Evolutionary conservation across 2,888 invertebrate species (phyloP).

Genomic region (Isoperla grammatica): DNA sequence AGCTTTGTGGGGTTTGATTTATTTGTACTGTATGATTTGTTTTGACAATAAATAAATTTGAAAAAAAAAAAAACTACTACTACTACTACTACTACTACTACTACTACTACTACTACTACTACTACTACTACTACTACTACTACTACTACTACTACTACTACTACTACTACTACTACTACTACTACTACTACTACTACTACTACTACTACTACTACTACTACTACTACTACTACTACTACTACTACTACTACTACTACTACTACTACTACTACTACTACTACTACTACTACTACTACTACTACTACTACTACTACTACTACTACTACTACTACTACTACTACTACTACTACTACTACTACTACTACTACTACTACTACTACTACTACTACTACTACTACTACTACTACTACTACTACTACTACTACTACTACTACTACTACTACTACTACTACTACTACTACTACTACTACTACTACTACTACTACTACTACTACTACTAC

Average conservation of each 20-base stretch:
- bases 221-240: too few species aligned
- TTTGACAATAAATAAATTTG: too few species aligned
- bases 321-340: constrained; percentile 17
- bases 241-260: too few species aligned
- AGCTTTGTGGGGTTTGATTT: too few species aligned
- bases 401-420: constrained; percentile 17
- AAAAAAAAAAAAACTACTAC: too few species aligned
- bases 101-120: neutral
- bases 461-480: constrained; percentile 17
- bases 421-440: constrained; percentile 17
- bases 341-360: constrained; percentile 17
- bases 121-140: neutral
- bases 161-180: too few species aligned
- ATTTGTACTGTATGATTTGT: too few species aligned
- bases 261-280: too few species aligned
- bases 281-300: too few species aligned
- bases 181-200: too few species aligned
- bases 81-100: neutral
- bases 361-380: constrained; percentile 17
- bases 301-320: constrained; percentile 17
- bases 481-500: constrained; percentile 17
- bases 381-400: constrained; percentile 17
- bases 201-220: too few species aligned
- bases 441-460: constrained; percentile 17
- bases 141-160: too few species aligned